These are phyloP conservation scores for Gisinianus flammeolus DNA, from an alignment of 2,888 invertebrate species.

Conservation along the genomic window DNA sequence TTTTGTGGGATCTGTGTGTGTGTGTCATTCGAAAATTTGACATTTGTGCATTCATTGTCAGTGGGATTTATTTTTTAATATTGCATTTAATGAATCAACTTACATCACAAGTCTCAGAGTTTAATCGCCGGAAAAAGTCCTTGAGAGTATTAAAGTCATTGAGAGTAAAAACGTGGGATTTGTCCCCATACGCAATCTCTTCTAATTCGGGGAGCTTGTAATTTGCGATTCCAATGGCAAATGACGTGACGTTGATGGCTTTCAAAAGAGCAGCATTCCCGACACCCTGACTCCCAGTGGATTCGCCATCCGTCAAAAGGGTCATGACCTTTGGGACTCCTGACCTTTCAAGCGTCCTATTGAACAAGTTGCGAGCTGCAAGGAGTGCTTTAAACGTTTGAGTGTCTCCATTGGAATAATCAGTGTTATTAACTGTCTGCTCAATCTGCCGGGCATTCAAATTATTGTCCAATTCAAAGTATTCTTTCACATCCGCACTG, in stretches of 20 bases:
- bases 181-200: neutral
- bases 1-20: neutral
- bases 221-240: constrained; percentile 16
- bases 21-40: neutral
- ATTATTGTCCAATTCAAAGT: constrained; percentile 23
- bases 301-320: constrained; percentile 27
- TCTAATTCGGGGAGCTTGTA: neutral
- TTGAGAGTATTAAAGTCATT: neutral
- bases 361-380: neutral
- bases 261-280: constrained; percentile 3
- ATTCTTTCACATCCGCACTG: neutral
- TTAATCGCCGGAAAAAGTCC: neutral
- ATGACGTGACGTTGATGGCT: neutral
- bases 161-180: neutral
- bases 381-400: neutral
- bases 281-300: constrained; percentile 13
- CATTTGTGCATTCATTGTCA: too few species aligned
- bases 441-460: neutral
- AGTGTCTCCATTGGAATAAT: neutral
- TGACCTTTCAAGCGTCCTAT: neutral
- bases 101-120: neutral
- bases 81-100: too few species aligned
- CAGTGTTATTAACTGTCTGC: neutral
- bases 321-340: constrained; percentile 32
- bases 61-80: too few species aligned